Evolutionary conservation across 2,113 vertebrate species (phyloP).

Genomic region (Calidris pygmaea): DNA sequence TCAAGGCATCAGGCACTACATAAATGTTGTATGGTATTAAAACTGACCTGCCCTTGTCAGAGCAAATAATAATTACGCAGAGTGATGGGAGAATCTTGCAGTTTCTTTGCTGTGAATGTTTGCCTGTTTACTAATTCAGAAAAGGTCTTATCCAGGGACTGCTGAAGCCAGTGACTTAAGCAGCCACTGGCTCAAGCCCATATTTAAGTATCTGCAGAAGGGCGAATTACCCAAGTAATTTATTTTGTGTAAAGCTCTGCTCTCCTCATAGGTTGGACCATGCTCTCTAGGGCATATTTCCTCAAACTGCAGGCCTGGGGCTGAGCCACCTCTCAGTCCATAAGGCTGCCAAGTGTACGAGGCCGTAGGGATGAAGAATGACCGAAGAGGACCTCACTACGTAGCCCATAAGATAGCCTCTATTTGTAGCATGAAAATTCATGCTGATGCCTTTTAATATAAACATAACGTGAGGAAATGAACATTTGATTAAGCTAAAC

Average conservation of each 20-base stretch:
- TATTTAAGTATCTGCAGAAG: conserved; percentile 11
- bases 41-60: conserved; percentile 35
- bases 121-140: conserved; percentile 47
- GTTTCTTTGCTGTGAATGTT: conserved; percentile 14
- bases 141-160: background rate
- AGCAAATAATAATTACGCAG: conserved; percentile 38
- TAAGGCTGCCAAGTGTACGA: background rate
- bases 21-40: conserved; percentile 38
- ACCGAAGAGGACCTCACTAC: background rate
- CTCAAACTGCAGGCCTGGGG: background rate
- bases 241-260: background rate
- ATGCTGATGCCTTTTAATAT: conserved; percentile 41
- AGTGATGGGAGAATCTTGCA: conserved; percentile 35
- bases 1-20: conserved; percentile 12
- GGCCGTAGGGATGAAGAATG: background rate
- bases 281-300: background rate
- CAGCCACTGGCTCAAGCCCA: background rate
- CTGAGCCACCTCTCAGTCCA: background rate
- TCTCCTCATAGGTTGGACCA: background rate
- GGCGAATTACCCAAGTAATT: background rate
- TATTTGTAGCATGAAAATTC: conserved; percentile 35
- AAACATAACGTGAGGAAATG: conserved; percentile 33
- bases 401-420: background rate
- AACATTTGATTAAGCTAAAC: conserved; percentile 67
- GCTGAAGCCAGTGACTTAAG: conserved; percentile 13